A percentile compares a stretch with the other conserved stretches of the same genome.
Conservation (phyloP, 2,113 vertebrate species). For the Oncorhynchus clarkii region DNA sequence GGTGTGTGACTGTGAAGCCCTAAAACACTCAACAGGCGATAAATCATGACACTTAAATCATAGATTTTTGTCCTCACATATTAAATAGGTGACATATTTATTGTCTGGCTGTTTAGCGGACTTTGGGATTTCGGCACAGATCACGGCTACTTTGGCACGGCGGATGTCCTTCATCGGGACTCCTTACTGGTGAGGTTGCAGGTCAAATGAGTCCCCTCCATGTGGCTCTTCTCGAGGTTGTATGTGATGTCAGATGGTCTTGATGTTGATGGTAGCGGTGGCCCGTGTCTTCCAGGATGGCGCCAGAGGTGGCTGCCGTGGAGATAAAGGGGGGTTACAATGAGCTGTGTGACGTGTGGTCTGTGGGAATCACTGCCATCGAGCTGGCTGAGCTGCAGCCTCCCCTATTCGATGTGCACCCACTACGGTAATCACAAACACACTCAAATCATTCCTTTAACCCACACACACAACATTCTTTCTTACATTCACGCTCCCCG, state of each 20-base stretch:
- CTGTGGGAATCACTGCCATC: conserved; percentile 89
- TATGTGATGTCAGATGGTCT: neutral
- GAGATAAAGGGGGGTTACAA: conserved; percentile 91
- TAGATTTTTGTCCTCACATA: too few relatives aligned
- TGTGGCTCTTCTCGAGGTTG: neutral
- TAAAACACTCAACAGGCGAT: neutral
- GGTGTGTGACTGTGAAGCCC: conserved; percentile 69
- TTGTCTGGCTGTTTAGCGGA: conserved; percentile 72
- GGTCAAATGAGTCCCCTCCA: neutral
- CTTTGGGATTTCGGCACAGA: conserved; percentile 91
- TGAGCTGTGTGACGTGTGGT: conserved; percentile 89
- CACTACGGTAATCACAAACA: conserved; percentile 75
- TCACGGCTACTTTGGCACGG: conserved; percentile 85
- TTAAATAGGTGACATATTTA: neutral
- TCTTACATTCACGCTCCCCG: neutral
- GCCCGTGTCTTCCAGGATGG: conserved; percentile 78
- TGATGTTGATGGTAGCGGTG: neutral
- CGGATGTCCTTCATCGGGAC: conserved; percentile 92
- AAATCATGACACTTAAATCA: neutral
- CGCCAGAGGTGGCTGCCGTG: conserved; percentile 88
- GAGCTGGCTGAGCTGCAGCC: conserved; percentile 89
- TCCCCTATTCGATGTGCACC: conserved; percentile 86
- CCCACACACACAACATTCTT: neutral
- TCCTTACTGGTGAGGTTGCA: conserved; percentile 83
- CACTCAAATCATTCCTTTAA: neutral